These are phyloP conservation scores for Sinella curviseta DNA, from an alignment of 1,140 invertebrate genomes.

Conservation along the genomic window DNA sequence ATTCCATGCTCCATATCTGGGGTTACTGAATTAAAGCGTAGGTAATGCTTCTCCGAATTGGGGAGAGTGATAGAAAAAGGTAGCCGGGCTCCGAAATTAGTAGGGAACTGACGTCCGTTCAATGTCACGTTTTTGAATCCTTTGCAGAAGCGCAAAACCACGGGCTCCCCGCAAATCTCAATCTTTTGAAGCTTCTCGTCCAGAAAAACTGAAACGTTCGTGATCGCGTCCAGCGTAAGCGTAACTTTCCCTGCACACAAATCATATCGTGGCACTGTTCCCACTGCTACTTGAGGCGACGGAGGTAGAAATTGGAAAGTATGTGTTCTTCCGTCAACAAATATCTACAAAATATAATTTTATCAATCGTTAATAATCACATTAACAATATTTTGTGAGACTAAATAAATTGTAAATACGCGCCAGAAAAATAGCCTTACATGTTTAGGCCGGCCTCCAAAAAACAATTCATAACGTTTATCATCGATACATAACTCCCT, in stretches of 20 bases:
- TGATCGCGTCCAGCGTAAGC: conserved; percentile 75
- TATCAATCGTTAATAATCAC: neutral
- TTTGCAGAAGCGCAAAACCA: conserved; percentile 78
- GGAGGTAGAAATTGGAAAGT: conserved; percentile 80
- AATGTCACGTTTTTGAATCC: conserved; percentile 73
- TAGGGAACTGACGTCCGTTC: conserved; percentile 74
- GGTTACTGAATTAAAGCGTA: conserved; percentile 78
- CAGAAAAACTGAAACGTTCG: conserved; percentile 76
- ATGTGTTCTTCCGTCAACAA: conserved; percentile 72
- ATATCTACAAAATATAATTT: conserved; percentile 24
- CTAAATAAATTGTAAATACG: neutral
- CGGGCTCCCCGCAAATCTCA: conserved; percentile 70
- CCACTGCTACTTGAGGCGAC: conserved; percentile 68
- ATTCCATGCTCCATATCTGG: conserved; percentile 61
- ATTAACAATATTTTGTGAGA: neutral
- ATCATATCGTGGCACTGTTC: conserved; percentile 64
- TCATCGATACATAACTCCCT: conserved; percentile 87
- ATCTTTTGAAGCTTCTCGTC: conserved; percentile 76
- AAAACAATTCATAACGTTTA: conserved; percentile 82
- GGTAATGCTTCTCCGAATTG: conserved; percentile 74
- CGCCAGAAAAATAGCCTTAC: neutral
- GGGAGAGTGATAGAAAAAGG: conserved; percentile 80
- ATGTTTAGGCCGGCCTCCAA: conserved; percentile 79
- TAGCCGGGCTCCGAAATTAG: conserved; percentile 81
- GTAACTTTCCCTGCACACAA: conserved; percentile 79